A percentile compares a stretch with the other conserved stretches of the same genome.
These are phyloP conservation scores for Cyphomyrmex costatus DNA, from an alignment of 1,140 invertebrate genomes.

Conservation along the genomic window DNA sequence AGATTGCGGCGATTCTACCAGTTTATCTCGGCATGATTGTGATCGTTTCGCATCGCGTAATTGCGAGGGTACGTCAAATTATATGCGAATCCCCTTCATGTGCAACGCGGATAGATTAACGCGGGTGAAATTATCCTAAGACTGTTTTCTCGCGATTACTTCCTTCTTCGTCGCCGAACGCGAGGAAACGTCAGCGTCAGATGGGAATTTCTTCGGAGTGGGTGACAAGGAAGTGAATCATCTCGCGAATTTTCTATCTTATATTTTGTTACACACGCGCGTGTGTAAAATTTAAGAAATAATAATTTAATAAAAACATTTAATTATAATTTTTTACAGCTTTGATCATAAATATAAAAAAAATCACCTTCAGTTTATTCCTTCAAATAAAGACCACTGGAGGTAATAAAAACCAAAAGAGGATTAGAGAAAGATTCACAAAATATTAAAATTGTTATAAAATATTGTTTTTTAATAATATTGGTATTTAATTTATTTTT, in stretches of 20 bases:
- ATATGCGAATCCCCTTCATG: conserved; percentile 35
- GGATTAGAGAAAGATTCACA: too few relatives aligned
- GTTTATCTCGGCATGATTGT: conserved; percentile 42
- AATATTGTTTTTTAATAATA: too few relatives aligned
- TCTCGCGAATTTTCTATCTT: background rate
- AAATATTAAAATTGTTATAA: too few relatives aligned
- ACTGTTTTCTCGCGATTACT: conserved; percentile 15
- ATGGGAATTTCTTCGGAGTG: background rate
- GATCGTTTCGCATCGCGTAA: conserved; percentile 46
- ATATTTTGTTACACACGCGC: too few relatives aligned
- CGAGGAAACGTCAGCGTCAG: conserved; percentile 1
- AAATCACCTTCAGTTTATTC: too few relatives aligned
- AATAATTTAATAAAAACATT: conserved; percentile 3
- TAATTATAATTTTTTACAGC: background rate
- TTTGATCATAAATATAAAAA: too few relatives aligned
- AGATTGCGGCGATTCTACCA: conserved; percentile 54
- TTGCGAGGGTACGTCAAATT: conserved; percentile 58
- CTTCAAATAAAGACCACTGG: too few relatives aligned
- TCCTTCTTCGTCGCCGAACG: background rate
- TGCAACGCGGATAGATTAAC: conserved; percentile 26
- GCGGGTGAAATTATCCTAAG: conserved; percentile 11
- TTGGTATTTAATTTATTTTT: too few relatives aligned
- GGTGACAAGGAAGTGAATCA: conserved; percentile 10
- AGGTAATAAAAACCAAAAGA: too few relatives aligned
- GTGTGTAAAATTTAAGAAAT: background rate